Evolutionary conservation across 2,113 vertebrate genomes (phyloP), one percentile per base, ranked within the genome.

Genomic region (Pomatostomus ruficeps): DNA sequence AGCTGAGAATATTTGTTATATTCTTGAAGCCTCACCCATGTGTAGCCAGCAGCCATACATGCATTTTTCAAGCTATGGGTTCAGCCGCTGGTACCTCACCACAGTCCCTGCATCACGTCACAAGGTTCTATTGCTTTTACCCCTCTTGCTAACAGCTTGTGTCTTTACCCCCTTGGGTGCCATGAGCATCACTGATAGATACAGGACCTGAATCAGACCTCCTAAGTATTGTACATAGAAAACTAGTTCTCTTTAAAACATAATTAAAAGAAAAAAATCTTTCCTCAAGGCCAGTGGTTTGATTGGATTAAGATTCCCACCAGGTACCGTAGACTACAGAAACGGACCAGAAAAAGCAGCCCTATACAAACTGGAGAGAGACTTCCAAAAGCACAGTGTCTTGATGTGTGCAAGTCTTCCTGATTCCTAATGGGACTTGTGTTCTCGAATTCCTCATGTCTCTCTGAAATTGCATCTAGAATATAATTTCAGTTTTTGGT

Each of bases 81-180:
- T 80, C 55, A 42, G 59, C 33, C 11, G 2, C 15, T 63, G 45
- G 8, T 28, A 46, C 28, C n/a, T 0, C 49, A 54, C 46, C 59
- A 20, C 70, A 5, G 38, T 17, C 23, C n/a, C 43, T 10, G 2
- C 7, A 22, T 57, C 25, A 0, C 11, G 1, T 29, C 35, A 15
- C 0, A 1, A 65, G 25, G 29, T 25, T 66, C 18, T n/a, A 8
- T 58, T 29, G 14, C 40, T 59, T 85, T 72, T 57, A 11, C 8
- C 7, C 5, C 38, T 45, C 29, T 33, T 63, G 21, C 29, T 59
- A 21, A 33, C 42, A 54, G 21, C 7, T 48, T 21, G 9, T 7
- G 2, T 48, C 45, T 80, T 72, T 40, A 49, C 7, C 15, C 10
- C 5, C 8, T 65, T 76, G 15, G 36, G 46, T 80, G 26, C 18